Evolutionary conservation across 2,888 invertebrate species (phyloP), one percentile per base, ranked within the genome.

Genomic region (Apantesis nais): DNA sequence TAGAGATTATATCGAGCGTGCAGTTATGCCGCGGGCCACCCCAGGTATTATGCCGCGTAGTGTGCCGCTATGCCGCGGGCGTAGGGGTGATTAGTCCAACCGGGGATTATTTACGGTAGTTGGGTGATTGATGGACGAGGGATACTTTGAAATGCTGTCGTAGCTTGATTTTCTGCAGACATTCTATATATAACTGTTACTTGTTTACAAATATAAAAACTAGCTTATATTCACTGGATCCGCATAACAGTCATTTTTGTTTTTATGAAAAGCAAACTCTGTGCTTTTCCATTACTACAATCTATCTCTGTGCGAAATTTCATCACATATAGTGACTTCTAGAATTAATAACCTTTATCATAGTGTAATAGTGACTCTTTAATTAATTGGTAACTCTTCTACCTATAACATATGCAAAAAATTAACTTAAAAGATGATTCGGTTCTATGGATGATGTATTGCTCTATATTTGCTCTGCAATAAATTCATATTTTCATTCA

Each of bases 1-100:
- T 88, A 88, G 70, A 85, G 88, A 87, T 88, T 88, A 87, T 48
- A 52, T 61, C 75, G 78, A 66, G 67, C 78, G 80, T 85, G 84
- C 85, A 87, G 85, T 75, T 85, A 85, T 86, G 85, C 85, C 77
- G 75, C 68, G 68, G 72, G 72, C 72, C 72, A 63, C 68, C 69
- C 70, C 68, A 72, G 66, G 70, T 74, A 74, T 70, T 63, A 70
- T 60, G 68, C 66, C 73, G 66, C 68, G 60, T 62, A 67, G 68
- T 70, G 72, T 72, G 71, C 66, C 39, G 75, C 64, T 72, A 77
- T 72, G 73, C 74, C 74, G 34, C 71, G 25, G 69, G 69, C 72
- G 62, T 34, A 41, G 65, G 76, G 78, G 79, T 78, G 81, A 80
- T 84, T 82, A 83, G 75, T 77, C 70, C 74, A 78, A 71, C 80